Base-by-base conservation (phyloP, 2,113 vertebrate species). In the Trinectes maculatus region DNA sequence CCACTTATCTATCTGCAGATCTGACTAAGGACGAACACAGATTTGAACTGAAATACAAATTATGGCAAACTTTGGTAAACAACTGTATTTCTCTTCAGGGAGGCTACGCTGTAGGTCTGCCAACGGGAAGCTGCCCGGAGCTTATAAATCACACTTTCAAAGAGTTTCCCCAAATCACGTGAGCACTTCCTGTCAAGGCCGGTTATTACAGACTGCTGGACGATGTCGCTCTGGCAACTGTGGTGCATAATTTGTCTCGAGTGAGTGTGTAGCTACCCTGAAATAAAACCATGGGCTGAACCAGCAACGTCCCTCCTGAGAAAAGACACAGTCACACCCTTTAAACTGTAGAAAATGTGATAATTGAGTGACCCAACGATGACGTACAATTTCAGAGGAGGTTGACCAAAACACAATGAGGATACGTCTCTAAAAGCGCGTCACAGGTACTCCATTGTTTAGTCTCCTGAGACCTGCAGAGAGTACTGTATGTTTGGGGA, bases 21-120 rank as follows among this genome's bases (percentile, higher is more conserved):
- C 31, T 33, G 8, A 33, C 31, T 33, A 10, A 1, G 6, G 8
- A 33, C 31, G 2, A 6, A 33, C 11, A 33, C 11, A 33, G 31
- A 33, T 33, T 33, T 33, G 3, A 33, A 33, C 26, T 28, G 29
- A 39, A 47, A 43, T 22, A 25, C 31, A 33, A 33, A 7, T 49
- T 6, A 19, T 2, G 24, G 49, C 54, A 3, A 39, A 31, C 48
- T n/a, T 36, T 3, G 44, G 53, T 15, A 44, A 70, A 46, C 3
- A 18, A 21, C n/a, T 34, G 8, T 6, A 15, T 63, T 36, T 29
- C 31, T 31, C 53, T 29, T 10, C 13, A 15, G 57, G 43, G 40
- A 75, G 48, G 54, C 84, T 72, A 76, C 65, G 76, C 74, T 82
- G 85, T 80, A 85, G 85, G 85, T 85, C 85, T 59, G 65, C 73